Evolutionary conservation across 2,888 invertebrate species (phyloP), one percentile per base, ranked within the genome.

Genomic region (Ptychoptera contaminata): DNA sequence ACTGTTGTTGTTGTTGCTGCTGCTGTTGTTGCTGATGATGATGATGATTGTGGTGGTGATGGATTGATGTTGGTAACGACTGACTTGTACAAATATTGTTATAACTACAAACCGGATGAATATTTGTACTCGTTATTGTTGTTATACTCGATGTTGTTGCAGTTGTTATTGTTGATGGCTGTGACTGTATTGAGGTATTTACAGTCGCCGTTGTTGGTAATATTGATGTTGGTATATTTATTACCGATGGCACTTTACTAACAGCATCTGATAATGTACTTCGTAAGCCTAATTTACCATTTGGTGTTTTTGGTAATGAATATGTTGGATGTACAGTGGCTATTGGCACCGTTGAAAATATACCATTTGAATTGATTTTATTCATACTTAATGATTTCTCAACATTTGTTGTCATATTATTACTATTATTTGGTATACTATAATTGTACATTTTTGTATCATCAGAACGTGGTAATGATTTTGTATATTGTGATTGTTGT

Each of bases 191-290:
- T 55, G 8, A 45, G 34, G 44, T 48, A 52, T 39, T 38, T 55
- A 6, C 45, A 37, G 44, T 47, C 34, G 23, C 48, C 44, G 48
- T 45, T 48, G 53, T 54, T 45, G 56, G 50, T 23, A 23, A 23
- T 23, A 23, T 7, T 5, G 23, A 23, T 6, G 58, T 55, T 46
- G 63, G 66, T 48, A 65, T 62, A 47, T 59, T 67, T 43, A 65
- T 63, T 16, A 63, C 63, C 37, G 64, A 63, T 16, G 64, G 66
- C 40, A 64, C 66, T 49, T 66, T 61, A 52, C 61, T 64, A 40
- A 67, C 60, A 47, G 65, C 64, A 54, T 62, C 60, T 41, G 65
- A 57, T 47, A 67, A 59, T 47, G 65, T 60, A 48, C 62, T 61
- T 45, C 65, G 64, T 7, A 65, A 50, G 8, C 65, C 62, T 47